Evolutionary conservation across 2,113 vertebrate genomes (phyloP).

Genomic region (Chaetodon trifascialis): DNA sequence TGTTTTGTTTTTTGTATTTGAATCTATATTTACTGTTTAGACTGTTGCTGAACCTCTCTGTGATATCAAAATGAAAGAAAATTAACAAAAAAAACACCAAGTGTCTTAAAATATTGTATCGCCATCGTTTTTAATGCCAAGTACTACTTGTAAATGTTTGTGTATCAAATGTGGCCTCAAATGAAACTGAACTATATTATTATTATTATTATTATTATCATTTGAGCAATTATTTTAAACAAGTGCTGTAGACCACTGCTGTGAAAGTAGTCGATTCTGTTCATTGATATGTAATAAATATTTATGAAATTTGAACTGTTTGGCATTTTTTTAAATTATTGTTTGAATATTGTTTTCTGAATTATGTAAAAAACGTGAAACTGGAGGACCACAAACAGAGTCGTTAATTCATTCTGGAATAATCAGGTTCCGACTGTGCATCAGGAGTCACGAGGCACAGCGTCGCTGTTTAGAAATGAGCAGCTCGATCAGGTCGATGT

Average conservation of each 20-base stretch:
- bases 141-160: conserved; percentile 91
- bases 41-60: conserved; percentile 89
- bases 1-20: conserved; percentile 80
- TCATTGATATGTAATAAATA: conserved; percentile 92
- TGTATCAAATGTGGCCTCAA: conserved; percentile 92
- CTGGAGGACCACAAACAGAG: neutral
- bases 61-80: conserved; percentile 86
- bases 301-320: conserved; percentile 86
- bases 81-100: conserved; percentile 88
- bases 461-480: too few relatives aligned
- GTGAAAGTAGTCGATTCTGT: conserved; percentile 89
- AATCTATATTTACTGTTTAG: conserved; percentile 88
- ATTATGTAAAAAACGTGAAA: neutral
- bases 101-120: conserved; percentile 93
- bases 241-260: conserved; percentile 90
- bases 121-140: conserved; percentile 93
- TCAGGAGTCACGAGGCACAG: too few relatives aligned
- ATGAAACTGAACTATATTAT: conserved; percentile 85
- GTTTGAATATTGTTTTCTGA: neutral
- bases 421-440: too few relatives aligned
- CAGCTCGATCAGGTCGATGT: neutral
- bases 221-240: conserved; percentile 86
- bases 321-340: neutral
- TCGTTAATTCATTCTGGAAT: neutral
- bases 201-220: conserved; percentile 77